A percentile compares a stretch with the other conserved stretches of the same genome.
phyloP scores from a whole-genome alignment of 2,113 vertebrate genomes.

The Microtus pennsylvanicus region DNA sequence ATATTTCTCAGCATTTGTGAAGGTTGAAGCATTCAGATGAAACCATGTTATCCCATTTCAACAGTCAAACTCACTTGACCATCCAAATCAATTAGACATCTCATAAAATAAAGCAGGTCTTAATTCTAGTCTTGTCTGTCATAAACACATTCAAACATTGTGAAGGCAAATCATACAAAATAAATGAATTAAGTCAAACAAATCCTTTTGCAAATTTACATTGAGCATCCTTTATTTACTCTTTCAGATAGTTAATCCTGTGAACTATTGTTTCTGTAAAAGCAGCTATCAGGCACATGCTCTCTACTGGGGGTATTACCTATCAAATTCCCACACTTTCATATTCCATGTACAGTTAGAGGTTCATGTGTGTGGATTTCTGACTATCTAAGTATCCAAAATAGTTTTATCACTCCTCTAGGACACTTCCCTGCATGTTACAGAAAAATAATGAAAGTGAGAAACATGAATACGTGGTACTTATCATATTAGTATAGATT shows the following conservation, averaged over 20 bases:
- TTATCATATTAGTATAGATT: background rate
- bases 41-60: background rate
- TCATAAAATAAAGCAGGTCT: constrained; percentile 57
- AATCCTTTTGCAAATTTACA: constrained; percentile 62
- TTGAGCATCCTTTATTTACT: constrained; percentile 41
- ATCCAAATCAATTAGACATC: constrained; percentile 41
- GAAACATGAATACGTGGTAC: background rate
- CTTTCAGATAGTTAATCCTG: constrained; percentile 11
- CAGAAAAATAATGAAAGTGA: background rate
- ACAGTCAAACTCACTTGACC: constrained; percentile 37
- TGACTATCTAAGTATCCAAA: background rate
- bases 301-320: background rate
- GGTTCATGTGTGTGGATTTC: background rate
- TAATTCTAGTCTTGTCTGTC: constrained; percentile 40
- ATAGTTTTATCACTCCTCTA: background rate
- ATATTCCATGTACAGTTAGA: background rate
- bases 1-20: constrained; percentile 7
- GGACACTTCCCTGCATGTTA: background rate
- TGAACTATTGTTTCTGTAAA: background rate
- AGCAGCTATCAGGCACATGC: background rate
- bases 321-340: background rate
- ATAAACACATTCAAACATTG: constrained; percentile 45
- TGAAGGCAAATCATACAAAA: constrained; percentile 55
- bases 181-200: constrained; percentile 56
- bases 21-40: constrained; percentile 24